A percentile compares a stretch with the other conserved stretches of the same genome.
Conservation (phyloP, 2,113 vertebrate genomes). For the Odocoileus virginianus region DNA sequence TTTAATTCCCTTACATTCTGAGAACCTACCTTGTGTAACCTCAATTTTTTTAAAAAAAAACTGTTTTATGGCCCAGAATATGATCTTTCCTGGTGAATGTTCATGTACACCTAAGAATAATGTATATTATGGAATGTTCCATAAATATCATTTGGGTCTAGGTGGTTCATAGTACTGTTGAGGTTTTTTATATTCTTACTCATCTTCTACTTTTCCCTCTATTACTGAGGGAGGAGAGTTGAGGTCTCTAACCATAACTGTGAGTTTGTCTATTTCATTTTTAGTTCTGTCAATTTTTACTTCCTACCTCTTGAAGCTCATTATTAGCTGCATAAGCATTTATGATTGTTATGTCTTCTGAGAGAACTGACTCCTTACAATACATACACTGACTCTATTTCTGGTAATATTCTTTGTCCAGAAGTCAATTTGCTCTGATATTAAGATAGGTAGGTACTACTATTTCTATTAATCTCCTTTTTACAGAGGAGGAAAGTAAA, state of each 20-base stretch:
- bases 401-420: background rate
- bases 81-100: background rate
- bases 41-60: background rate
- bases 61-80: background rate
- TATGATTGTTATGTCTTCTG: background rate
- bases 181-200: background rate
- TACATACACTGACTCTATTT: background rate
- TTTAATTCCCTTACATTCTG: background rate
- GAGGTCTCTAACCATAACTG: background rate
- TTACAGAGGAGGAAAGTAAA: background rate
- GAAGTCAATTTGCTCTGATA: background rate
- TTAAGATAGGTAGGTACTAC: background rate
- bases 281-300: background rate
- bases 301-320: background rate
- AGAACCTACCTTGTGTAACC: background rate
- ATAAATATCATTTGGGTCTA: background rate
- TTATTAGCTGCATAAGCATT: background rate
- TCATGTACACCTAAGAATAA: background rate
- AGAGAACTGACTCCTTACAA: background rate
- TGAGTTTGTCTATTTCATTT: background rate
- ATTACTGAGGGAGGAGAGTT: background rate
- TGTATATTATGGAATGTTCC: background rate
- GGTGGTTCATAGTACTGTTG: background rate
- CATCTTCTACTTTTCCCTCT: background rate
- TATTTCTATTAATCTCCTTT: background rate